Percentiles rank a stretch among this genome's conserved stretches.
Evolutionary conservation across 37 sponge, comb jelly and placozoan species (phyloP).

Genomic region (Petrosia ficiformis): DNA sequence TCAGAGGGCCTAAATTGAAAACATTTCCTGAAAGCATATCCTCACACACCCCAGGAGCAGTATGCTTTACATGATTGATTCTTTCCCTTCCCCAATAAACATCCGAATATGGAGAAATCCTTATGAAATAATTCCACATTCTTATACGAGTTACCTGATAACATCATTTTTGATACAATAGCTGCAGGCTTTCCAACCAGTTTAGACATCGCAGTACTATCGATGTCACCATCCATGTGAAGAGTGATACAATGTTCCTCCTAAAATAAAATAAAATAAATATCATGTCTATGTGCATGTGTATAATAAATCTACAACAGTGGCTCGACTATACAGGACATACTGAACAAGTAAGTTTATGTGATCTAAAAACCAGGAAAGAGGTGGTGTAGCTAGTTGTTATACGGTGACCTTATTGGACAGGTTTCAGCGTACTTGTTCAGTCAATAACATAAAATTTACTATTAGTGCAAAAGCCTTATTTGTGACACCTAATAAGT

Average conservation of each 20-base stretch:
- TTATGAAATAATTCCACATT: background rate
- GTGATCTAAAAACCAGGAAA: no score
- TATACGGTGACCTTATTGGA: no score
- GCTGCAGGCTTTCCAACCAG: slow-evolving; percentile 87
- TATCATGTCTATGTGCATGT: background rate
- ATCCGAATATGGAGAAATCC: background rate
- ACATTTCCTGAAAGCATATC: background rate
- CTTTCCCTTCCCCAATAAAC: no score
- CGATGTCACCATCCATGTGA: slow-evolving; percentile 63
- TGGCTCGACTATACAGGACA: no score
- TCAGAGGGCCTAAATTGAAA: no score
- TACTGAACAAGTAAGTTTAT: no score
- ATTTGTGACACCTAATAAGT: no score
- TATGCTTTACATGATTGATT: no score
- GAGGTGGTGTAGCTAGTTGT: no score
- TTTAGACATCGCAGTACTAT: slow-evolving; percentile 87
- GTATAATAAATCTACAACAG: background rate
- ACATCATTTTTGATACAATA: slow-evolving; percentile 85
- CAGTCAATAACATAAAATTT: no score
- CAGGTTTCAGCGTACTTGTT: no score
- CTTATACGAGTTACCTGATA: slow-evolving; percentile 34
- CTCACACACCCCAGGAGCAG: background rate
- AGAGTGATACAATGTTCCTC: slow-evolving; percentile 19
- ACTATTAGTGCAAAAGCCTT: no score
- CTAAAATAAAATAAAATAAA: background rate